Base-by-base conservation (phyloP, 2,113 vertebrate species). In the Microtus oregoni region DNA sequence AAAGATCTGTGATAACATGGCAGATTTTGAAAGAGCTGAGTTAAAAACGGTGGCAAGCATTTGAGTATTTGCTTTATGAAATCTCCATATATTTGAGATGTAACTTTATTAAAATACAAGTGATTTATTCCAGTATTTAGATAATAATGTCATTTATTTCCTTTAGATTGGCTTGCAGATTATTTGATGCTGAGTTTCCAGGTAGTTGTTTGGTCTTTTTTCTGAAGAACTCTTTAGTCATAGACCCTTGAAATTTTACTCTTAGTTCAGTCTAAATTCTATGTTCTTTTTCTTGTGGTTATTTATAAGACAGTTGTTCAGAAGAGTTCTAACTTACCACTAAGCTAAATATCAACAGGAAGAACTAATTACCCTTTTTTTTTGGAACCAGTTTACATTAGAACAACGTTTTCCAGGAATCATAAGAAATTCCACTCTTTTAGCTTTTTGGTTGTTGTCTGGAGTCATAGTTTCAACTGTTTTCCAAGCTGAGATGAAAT, bases 61-160 rank as follows among this genome's bases (percentile, higher is more conserved):
- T 38, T 83, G 55, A 79, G 3, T 73, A 90, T 83, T 92, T 75
- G 65, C 24, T 90, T 52, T 75, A 38, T 81, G 30, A 86, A 94
- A 85, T 85, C n/a, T 50, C 12, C 61, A 50, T 89, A 61, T 9
- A 85, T 35, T 90, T 90, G 41, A 90, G 38, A 70, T 90, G 87
- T 68, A 38, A 86, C 58, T 82, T 92, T 44, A 63, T 63, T 94
- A 83, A 94, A 92, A 94, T 92, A 86, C 89, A 90, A 94, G 61
- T 19, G 17, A 44, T 78, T 93, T 77, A 47, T 86, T 28, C 17
- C 5, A 68, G 70, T 77, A 47, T 77, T 96, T 61, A 77, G 86
- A 22, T 89, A 81, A 86, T 93, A 7, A 76, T 28, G 35, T n/a
- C 67, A 93, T 63, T 65, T 50, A 3, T 8, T 86, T 32, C 6